phyloP scores from a whole-genome alignment of 1,140 invertebrate species.

The Thalassaphorura encarpata region DNA sequence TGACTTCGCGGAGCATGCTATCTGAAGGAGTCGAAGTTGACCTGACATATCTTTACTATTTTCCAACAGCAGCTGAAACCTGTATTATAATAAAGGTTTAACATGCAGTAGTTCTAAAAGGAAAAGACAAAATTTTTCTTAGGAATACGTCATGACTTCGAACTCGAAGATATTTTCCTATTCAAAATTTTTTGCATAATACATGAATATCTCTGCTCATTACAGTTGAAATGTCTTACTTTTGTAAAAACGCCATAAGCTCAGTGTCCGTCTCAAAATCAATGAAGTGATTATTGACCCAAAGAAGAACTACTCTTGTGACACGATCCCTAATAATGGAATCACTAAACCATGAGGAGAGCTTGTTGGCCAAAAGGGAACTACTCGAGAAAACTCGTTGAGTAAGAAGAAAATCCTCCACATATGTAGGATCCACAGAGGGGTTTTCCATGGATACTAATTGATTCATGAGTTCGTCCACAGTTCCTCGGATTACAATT shows the following conservation, averaged over 20 bases:
- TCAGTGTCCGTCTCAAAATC: slow-evolving; percentile 94
- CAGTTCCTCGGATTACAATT: slow-evolving; percentile 56
- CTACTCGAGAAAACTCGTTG: slow-evolving; percentile 69
- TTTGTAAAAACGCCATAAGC: slow-evolving; percentile 85
- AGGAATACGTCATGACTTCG: too few relatives aligned
- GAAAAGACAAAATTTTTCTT: too few relatives aligned
- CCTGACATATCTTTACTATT: slow-evolving; percentile 49
- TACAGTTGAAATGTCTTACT: slow-evolving; percentile 4
- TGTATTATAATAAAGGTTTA: too few relatives aligned
- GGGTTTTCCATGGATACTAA: slow-evolving; percentile 83
- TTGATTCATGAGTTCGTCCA: slow-evolving; percentile 82
- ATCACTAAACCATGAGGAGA: slow-evolving; percentile 53
- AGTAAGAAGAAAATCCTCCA: slow-evolving; percentile 97
- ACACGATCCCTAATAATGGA: slow-evolving; percentile 72
- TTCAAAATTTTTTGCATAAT: too few relatives aligned
- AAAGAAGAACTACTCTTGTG: slow-evolving; percentile 80
- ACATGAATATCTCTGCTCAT: background rate
- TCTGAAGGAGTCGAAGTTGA: slow-evolving; percentile 70
- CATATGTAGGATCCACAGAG: slow-evolving; percentile 87
- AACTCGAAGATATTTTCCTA: too few relatives aligned
- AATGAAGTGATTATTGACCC: slow-evolving; percentile 99
- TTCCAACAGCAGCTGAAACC: slow-evolving; percentile 78
- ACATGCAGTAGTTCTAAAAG: too few relatives aligned
- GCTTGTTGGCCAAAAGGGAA: background rate
- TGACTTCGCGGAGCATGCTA: slow-evolving; percentile 94